Conservation (phyloP, 2,888 invertebrate genomes). For the Hyppa rectilinea region DNA sequence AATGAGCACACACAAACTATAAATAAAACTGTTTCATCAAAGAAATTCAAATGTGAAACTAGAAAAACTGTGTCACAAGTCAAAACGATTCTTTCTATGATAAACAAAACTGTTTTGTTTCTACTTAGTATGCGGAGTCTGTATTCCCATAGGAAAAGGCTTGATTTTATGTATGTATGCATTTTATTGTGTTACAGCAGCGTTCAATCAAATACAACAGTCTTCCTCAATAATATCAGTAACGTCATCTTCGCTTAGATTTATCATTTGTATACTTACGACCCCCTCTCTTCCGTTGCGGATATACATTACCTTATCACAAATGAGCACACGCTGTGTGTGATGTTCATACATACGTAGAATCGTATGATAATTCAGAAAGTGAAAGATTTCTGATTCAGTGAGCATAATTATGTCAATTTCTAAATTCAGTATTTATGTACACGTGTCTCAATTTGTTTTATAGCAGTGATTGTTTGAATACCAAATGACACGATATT, state of each 20-base stretch:
- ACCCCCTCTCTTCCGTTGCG: slow-evolving; percentile 17
- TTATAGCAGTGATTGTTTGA: not conserved
- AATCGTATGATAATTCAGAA: slow-evolving; percentile 24
- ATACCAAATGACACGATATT: not conserved
- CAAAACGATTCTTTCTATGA: not conserved
- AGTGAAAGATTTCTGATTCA: not conserved
- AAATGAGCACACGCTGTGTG: slow-evolving; percentile 41
- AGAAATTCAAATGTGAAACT: not conserved
- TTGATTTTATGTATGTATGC: slow-evolving; percentile 15
- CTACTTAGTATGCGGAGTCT: not conserved
- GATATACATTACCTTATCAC: slow-evolving; percentile 61
- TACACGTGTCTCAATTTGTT: not conserved
- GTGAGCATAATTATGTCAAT: not conserved
- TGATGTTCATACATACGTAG: slow-evolving; percentile 19
- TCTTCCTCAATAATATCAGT: slow-evolving; percentile 40
- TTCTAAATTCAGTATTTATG: too few relatives aligned
- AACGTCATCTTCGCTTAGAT: slow-evolving; percentile 44
- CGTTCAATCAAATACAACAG: slow-evolving; percentile 54
- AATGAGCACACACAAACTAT: too few relatives aligned
- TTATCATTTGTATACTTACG: slow-evolving; percentile 56
- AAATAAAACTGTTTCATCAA: not conserved
- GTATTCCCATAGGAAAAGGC: not conserved
- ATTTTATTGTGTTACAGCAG: slow-evolving; percentile 41
- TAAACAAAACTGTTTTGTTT: not conserved
- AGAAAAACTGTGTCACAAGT: not conserved